Evolutionary conservation across 2,113 vertebrate genomes (phyloP).

Genomic region (Speoplatyrhinus poulsoni): DNA sequence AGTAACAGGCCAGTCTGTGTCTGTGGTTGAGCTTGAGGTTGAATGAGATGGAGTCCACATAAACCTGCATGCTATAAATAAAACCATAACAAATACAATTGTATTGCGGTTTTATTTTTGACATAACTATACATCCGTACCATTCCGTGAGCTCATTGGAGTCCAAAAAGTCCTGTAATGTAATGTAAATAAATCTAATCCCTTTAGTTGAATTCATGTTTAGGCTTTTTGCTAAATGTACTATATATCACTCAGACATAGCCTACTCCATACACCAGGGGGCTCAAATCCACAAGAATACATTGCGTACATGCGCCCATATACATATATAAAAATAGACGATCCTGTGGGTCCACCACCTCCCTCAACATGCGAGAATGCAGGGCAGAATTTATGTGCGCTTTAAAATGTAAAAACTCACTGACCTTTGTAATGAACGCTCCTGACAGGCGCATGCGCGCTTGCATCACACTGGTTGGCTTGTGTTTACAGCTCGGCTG

Average conservation of each 20-base stretch:
- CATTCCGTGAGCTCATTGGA: not conserved
- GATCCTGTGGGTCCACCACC: too few species aligned
- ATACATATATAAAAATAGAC: too few species aligned
- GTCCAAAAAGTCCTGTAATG: not conserved
- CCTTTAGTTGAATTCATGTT: too few species aligned
- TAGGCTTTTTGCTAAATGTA: too few species aligned
- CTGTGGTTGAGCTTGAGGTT: conserved; percentile 69
- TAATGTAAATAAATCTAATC: too few species aligned
- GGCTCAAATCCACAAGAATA: too few species aligned
- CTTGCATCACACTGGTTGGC: conserved; percentile 56
- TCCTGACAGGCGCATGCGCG: conserved; percentile 70
- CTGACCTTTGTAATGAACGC: too few species aligned
- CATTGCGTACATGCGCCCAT: too few species aligned
- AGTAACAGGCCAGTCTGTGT: conserved; percentile 78
- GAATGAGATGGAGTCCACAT: conserved; percentile 81
- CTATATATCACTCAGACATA: too few species aligned
- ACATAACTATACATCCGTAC: not conserved
- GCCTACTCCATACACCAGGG: too few species aligned
- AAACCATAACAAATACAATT: conserved; percentile 73
- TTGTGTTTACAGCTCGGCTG: conserved; percentile 79
- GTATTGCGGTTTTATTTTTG: conserved; percentile 4
- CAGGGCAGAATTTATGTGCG: not conserved
- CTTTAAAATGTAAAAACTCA: too few species aligned
- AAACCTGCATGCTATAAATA: conserved; percentile 93
- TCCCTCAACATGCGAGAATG: too few species aligned